Base-by-base conservation (phyloP, 2,888 invertebrate genomes). In the Scaeva pyrastri region DNA sequence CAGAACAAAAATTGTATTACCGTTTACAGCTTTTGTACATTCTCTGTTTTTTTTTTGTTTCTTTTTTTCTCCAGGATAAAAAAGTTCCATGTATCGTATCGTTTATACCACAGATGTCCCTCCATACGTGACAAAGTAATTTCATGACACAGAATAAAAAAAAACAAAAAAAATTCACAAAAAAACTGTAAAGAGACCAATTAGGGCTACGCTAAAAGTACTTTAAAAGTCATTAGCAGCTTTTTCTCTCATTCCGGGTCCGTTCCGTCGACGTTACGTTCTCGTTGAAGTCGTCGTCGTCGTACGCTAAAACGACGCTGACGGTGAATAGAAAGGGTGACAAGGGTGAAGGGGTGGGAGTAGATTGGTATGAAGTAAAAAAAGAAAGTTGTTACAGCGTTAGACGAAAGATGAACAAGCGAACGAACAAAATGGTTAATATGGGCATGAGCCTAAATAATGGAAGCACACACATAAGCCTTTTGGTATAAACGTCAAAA, bases 211-310 rank as follows among this genome's bases (percentile, higher is more conserved):
- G 62, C 72, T 70, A 68, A 78, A 88, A 88, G 88, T 89, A 88
- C 89, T 91, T 90, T 89, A 89, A 90, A 91, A 91, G 90, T 91
- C 91, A 91, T 91, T 91, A 91, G 91, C 90, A 90, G 90, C 89
- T 90, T 90, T n/a, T 89, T 88, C 89, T 89, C 87, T 55, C 55
- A 56, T 76, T 48, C 56, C 48, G 11, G 39, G 48, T 55, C 45
- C 45, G 45, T 60, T 21, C 21, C 21, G 19, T 12, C 19, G 7
- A 8, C 16, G 48, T 6, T 45, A n/a, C n/a, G n/a, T n/a, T n/a
- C n/a, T n/a, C n/a, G n/a, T n/a, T n/a, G n/a, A n/a, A n/a, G 2
- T 21, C 23, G 48, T 16, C 8, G 43, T 43, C 14, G 43, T n/a
- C 43, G 43, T 4, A 5, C 1, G n/a, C n/a, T 3, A 10, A 8